Evolutionary conservation across 2,797 vertebrate genomes (phyloP), one percentile per base, ranked within the genome.

Genomic region (Meda fulgida): DNA sequence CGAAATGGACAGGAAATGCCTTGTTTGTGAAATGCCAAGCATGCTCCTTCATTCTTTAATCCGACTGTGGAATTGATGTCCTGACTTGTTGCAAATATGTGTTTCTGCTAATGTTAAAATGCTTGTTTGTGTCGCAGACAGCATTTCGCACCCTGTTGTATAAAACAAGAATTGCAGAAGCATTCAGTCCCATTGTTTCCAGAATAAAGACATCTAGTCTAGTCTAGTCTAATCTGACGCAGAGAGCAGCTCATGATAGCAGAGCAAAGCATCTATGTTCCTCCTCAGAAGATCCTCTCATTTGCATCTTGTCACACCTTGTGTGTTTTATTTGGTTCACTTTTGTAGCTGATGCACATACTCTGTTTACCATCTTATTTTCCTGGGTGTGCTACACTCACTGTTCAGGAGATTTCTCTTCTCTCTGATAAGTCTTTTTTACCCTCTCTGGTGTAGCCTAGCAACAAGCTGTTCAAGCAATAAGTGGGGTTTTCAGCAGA

Each of bases 391-490:
- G 66, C 84, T 88, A 80, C 75, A 84, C 86, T 87, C 85, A 86
- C 77, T 88, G 85, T 89, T 90, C 83, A 81, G 81, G 70, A 88
- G 89, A 86, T 82, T 86, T 89, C 83, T 88, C 85, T 87, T 87
- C 55, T 86, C 84, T 88, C 87, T 90, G 86, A 90, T 89, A 90
- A 86, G 87, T 88, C 89, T 87, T 86, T 87, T 89, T 89, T 86
- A 89, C 86, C 85, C 86, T 84, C 86, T 84, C 85, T 84, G 80
- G 87, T 90, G 87, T 89, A 89, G 76, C 88, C 88, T 91, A 89
- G 91, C 90, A 90, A 89, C 87, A 88, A 88, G 86, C 86, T 80
- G 89, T 87, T 90, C 85, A 80, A 86, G 86, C 86, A 88, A 81
- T 87, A 87, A 88, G 88, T 87, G 86, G 86, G 85, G 87, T 89